A percentile compares a stretch with the other conserved stretches of the same genome.
Conservation (phyloP, 2,113 vertebrate species). For the Cichladusa arquata region DNA sequence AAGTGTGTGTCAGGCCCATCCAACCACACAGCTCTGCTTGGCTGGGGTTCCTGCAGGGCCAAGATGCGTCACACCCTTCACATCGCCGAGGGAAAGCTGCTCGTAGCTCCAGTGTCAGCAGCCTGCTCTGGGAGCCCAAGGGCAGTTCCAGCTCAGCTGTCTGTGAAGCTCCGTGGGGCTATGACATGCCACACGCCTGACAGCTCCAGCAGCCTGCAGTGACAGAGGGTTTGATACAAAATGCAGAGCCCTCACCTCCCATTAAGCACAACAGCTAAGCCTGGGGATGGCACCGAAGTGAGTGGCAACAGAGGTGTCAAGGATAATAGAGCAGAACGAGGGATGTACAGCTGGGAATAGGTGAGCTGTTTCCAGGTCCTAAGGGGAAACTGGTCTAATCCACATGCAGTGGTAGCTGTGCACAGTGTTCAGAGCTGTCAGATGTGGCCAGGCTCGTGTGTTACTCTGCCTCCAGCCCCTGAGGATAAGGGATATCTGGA, state of each 20-base stretch:
- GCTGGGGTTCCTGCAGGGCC: not conserved
- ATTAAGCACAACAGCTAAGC: constrained; percentile 39
- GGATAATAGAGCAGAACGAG: constrained; percentile 38
- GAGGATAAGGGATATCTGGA: not conserved
- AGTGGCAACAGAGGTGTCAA: constrained; percentile 33
- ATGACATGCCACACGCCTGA: constrained; percentile 30
- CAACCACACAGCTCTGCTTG: not conserved
- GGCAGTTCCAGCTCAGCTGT: constrained; percentile 35
- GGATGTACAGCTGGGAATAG: not conserved
- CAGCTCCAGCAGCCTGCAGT: constrained; percentile 38
- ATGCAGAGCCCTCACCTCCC: constrained; percentile 52
- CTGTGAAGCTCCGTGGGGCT: constrained; percentile 18
- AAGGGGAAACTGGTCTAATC: not conserved
- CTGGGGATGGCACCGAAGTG: not conserved
- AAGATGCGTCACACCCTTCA: not conserved
- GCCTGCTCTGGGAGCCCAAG: not conserved
- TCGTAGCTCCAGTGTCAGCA: not conserved
- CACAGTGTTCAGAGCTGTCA: not conserved
- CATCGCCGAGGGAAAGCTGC: rapidly evolving
- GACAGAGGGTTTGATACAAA: constrained; percentile 54
- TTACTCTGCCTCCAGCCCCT: not conserved
- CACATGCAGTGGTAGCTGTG: not conserved
- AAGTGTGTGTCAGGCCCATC: not conserved
- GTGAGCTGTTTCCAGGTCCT: constrained; percentile 8
- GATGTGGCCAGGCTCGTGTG: not conserved